Conservation (phyloP, 1,140 invertebrate species). For the Meloidogyne chitwoodi region DNA sequence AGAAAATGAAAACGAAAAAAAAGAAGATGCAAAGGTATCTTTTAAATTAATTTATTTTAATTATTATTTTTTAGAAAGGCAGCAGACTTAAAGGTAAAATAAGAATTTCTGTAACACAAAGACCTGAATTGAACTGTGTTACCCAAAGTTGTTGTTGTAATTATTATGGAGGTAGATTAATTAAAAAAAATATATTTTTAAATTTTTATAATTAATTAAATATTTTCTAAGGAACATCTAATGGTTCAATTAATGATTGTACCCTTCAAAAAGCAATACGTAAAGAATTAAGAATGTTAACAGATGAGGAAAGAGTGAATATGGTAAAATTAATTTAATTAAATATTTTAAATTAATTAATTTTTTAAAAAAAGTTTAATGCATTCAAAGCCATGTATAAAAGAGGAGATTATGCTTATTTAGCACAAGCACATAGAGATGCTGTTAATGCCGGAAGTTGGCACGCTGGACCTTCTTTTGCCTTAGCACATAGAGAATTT, state of each 20-base stretch:
- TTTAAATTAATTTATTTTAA: no score
- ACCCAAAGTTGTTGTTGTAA: not conserved
- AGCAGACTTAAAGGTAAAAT: no score
- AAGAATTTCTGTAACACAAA: no score
- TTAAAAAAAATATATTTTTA: not conserved
- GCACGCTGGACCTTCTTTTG: conserved; percentile 18
- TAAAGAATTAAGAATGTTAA: conserved; percentile 45
- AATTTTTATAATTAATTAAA: not conserved
- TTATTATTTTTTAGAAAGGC: no score
- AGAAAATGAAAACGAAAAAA: no score
- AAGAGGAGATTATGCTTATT: conserved; percentile 54
- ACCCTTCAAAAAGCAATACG: conserved; percentile 37
- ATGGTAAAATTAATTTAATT: not conserved
- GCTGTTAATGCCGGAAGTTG: not conserved
- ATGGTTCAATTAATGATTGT: conserved; percentile 26
- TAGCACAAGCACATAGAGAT: conserved; percentile 39
- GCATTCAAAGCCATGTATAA: conserved; percentile 60
- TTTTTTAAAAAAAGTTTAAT: conserved; percentile 45
- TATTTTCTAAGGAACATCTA: not conserved
- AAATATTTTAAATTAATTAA: not conserved
- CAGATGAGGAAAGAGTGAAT: conserved; percentile 21
- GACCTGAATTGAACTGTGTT: no score
- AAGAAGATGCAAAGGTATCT: no score
- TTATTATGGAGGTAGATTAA: not conserved
- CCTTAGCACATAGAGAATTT: no score